These are phyloP conservation scores for Gallinago jamesoni DNA, from an alignment of 2,113 vertebrate species.

Conservation along the genomic window DNA sequence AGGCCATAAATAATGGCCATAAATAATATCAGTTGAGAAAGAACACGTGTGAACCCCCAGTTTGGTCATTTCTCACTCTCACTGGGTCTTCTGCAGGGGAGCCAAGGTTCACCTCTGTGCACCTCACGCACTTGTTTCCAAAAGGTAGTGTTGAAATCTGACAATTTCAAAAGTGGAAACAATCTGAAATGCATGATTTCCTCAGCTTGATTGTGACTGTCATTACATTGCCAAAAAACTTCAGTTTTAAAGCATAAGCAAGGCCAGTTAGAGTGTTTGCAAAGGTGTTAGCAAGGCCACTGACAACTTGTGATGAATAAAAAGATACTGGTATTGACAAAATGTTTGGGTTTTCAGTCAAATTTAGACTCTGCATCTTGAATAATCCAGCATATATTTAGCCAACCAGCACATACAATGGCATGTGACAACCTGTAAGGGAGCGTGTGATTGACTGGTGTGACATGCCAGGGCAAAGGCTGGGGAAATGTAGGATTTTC, in stretches of 20 bases:
- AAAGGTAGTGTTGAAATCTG: neutral
- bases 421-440: neutral
- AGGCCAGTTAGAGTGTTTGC: neutral
- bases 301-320: neutral
- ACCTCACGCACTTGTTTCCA: neutral
- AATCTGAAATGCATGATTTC: neutral
- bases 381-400: neutral
- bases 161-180: neutral
- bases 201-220: neutral
- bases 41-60: accelerated
- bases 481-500: neutral
- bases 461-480: neutral
- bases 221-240: neutral
- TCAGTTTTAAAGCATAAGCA: neutral
- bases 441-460: neutral
- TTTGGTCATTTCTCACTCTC: neutral
- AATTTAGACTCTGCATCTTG: neutral
- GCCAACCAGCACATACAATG: neutral
- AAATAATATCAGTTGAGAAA: neutral
- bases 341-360: neutral
- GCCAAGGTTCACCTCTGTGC: neutral
- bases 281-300: neutral
- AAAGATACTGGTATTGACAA: neutral
- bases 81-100: neutral
- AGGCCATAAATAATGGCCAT: too few species aligned